Evolutionary conservation across 92 coral and sea anemone genomes (phyloP).

Genomic region (Phenganax stokvisi): DNA sequence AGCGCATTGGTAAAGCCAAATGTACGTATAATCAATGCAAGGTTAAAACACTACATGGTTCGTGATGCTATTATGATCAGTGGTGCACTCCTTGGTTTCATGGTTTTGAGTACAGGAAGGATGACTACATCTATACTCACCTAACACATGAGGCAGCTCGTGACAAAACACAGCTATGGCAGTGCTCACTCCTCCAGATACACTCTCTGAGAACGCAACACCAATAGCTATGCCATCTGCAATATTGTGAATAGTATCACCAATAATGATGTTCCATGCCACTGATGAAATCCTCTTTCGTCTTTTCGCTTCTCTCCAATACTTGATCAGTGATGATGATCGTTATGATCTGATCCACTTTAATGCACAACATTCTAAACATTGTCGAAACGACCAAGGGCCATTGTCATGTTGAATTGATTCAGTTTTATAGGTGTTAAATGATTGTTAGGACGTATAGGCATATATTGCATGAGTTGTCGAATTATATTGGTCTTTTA

Average conservation of each 20-base stretch:
- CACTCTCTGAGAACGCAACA: conserved; percentile 73
- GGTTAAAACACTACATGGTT: too few relatives aligned
- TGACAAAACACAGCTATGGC: conserved; percentile 88
- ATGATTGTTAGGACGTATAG: too few relatives aligned
- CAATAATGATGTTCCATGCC: conserved; percentile 92
- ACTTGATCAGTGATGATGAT: neutral
- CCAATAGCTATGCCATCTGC: conserved; percentile 98
- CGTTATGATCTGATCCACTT: neutral
- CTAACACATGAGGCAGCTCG: conserved; percentile 89
- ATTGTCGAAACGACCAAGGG: neutral
- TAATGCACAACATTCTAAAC: neutral
- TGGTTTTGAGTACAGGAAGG: too few relatives aligned
- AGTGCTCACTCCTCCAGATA: conserved; percentile 85
- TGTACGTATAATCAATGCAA: too few relatives aligned
- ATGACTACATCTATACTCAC: conserved; percentile 21
- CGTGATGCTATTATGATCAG: too few relatives aligned
- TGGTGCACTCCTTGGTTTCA: too few relatives aligned
- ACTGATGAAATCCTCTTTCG: conserved; percentile 45
- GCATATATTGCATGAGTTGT: too few relatives aligned
- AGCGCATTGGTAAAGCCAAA: too few relatives aligned
- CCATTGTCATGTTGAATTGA: too few relatives aligned
- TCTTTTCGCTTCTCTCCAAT: conserved; percentile 24
- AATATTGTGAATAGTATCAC: conserved; percentile 86
- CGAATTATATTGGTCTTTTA: too few relatives aligned
- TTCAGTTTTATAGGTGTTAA: too few relatives aligned